Conservation (phyloP, 1,140 invertebrate genomes). For the Pogonus chalceus region DNA sequence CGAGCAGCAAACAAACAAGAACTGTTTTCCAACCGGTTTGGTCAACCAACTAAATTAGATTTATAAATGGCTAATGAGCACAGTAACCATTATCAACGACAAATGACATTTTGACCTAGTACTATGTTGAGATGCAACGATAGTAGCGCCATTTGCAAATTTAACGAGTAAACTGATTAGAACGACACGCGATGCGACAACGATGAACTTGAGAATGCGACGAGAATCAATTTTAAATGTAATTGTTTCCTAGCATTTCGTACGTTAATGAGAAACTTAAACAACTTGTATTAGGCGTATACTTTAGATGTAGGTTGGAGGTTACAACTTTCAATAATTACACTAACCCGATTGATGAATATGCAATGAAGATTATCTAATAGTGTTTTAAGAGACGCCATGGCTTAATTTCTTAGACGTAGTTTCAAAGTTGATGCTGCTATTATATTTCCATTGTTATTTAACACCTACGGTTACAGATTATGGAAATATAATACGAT, state of each 20-base stretch:
- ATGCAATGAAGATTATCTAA: too few species aligned
- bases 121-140: background rate
- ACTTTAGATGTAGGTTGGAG: background rate
- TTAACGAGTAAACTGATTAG: background rate
- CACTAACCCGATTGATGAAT: too few species aligned
- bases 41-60: background rate
- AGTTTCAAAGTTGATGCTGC: too few species aligned
- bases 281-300: too few species aligned
- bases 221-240: background rate
- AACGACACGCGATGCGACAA: background rate
- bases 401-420: too few species aligned
- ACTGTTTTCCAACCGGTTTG: background rate
- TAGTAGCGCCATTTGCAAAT: background rate
- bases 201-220: too few species aligned
- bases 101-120: background rate
- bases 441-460: too few species aligned
- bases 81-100: background rate
- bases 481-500: too few species aligned
- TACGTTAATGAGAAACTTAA: background rate
- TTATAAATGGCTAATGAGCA: background rate
- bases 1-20: background rate
- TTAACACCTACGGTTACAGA: too few species aligned
- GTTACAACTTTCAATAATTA: background rate
- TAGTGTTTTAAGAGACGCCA: too few species aligned
- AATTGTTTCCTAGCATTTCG: background rate